Conservation (phyloP, 2,113 vertebrate species). For the Scopus umbretta region DNA sequence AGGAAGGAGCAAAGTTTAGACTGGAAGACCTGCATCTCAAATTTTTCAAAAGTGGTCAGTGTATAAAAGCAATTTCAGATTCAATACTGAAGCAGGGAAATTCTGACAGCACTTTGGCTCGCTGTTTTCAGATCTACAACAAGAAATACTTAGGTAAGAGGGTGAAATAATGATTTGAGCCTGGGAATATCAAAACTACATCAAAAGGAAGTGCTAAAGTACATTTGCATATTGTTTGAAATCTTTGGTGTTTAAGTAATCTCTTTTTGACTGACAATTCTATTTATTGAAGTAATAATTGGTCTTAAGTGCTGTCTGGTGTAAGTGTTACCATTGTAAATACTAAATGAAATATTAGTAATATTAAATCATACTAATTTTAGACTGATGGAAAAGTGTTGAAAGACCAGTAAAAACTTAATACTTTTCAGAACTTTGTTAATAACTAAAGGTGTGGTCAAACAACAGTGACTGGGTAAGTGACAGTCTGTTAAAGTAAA, state of each 20-base stretch:
- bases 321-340: not conserved
- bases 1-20: not conserved
- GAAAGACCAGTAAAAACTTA: not conserved
- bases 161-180: not conserved
- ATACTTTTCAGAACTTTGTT: not conserved
- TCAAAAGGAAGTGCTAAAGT: not conserved
- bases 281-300: not conserved
- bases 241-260: not conserved
- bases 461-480: not conserved
- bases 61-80: not conserved
- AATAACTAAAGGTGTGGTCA: not conserved
- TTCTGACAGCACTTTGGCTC: not conserved
- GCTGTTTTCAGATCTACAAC: not conserved
- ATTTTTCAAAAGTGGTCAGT: not conserved
- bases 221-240: not conserved
- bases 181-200: not conserved
- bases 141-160: not conserved
- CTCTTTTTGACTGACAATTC: not conserved
- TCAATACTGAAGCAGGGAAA: not conserved
- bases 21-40: not conserved
- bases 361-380: not conserved
- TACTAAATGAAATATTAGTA: not conserved
- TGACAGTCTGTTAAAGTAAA: not conserved
- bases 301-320: not conserved
- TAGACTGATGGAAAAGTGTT: not conserved